phyloP scores from a whole-genome alignment of 2,113 vertebrate genomes.

The Plecotus auritus region DNA sequence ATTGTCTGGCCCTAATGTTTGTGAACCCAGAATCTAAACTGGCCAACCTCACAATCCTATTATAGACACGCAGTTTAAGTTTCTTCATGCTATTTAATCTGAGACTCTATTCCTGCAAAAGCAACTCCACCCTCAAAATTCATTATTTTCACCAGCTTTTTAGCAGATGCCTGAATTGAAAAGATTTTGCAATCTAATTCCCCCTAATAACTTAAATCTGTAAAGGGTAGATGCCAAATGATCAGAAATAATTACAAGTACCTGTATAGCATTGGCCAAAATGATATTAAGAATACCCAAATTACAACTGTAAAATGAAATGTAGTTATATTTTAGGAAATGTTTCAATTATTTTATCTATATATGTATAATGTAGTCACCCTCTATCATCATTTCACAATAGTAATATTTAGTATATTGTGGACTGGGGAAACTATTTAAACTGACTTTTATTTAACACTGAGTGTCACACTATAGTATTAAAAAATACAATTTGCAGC shows the following conservation, averaged over 20 bases:
- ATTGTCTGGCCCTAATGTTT: not conserved
- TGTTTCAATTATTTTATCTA: not conserved
- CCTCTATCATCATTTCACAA: not conserved
- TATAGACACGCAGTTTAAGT: not conserved
- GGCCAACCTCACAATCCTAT: not conserved
- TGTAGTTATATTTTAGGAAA: not conserved
- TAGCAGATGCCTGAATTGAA: not conserved
- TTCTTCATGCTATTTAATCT: conserved; percentile 8
- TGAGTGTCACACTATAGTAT: not conserved
- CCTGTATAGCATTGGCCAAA: not conserved
- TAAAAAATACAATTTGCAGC: not conserved
- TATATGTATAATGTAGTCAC: not conserved
- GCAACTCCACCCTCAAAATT: conserved; percentile 22
- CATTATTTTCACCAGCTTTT: conserved; percentile 32
- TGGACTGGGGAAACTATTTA: not conserved
- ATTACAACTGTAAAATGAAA: not conserved
- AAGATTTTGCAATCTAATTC: conserved; percentile 26
- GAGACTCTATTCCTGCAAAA: not conserved
- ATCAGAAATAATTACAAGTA: conserved; percentile 1
- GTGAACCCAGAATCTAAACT: not conserved
- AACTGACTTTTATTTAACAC: not conserved
- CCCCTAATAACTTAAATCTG: not conserved
- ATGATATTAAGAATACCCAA: not conserved
- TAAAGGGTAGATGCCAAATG: not conserved
- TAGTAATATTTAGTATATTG: not conserved